A percentile compares a stretch with the other conserved stretches of the same genome.
phyloP scores from a whole-genome alignment of 2,888 invertebrate species.

The Neoascia interrupta region DNA sequence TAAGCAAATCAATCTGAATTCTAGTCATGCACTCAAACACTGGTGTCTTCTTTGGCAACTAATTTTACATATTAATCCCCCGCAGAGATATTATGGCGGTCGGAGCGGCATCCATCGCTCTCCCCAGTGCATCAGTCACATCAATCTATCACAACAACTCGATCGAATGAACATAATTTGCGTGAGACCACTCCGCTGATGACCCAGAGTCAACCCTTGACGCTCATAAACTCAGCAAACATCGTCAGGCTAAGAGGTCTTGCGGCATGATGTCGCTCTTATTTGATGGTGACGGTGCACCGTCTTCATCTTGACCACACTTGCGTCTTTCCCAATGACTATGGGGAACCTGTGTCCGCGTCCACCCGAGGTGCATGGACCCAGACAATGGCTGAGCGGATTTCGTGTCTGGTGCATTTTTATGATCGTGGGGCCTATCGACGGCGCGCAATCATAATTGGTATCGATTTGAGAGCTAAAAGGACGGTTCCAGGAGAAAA shows the following conservation, averaged over 20 bases:
- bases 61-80: not conserved
- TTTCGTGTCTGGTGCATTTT: constrained; percentile 41
- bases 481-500: constrained; percentile 1
- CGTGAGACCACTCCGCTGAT: constrained; percentile 13
- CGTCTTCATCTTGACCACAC: constrained; percentile 50
- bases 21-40: constrained; percentile 11
- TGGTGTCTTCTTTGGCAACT: constrained; percentile 36
- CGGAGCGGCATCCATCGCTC: not conserved
- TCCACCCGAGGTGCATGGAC: not conserved
- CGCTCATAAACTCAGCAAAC: constrained; percentile 54
- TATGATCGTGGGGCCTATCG: constrained; percentile 53
- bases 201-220: constrained; percentile 57
- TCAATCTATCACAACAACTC: constrained; percentile 30
- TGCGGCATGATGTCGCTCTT: constrained; percentile 5
- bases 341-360: constrained; percentile 23
- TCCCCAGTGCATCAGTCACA: constrained; percentile 48
- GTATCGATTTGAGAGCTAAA: constrained; percentile 43
- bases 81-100: not conserved
- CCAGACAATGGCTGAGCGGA: constrained; percentile 8
- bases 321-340: constrained; percentile 38
- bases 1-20: constrained; percentile 4
- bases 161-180: constrained; percentile 41
- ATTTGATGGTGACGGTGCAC: constrained; percentile 1
- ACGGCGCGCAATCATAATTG: constrained; percentile 61
- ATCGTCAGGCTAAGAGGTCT: not conserved